Evolutionary conservation across 2,797 vertebrate genomes (phyloP), one percentile per base, ranked within the genome.

Genomic region (Neosilurus mollespiculum): DNA sequence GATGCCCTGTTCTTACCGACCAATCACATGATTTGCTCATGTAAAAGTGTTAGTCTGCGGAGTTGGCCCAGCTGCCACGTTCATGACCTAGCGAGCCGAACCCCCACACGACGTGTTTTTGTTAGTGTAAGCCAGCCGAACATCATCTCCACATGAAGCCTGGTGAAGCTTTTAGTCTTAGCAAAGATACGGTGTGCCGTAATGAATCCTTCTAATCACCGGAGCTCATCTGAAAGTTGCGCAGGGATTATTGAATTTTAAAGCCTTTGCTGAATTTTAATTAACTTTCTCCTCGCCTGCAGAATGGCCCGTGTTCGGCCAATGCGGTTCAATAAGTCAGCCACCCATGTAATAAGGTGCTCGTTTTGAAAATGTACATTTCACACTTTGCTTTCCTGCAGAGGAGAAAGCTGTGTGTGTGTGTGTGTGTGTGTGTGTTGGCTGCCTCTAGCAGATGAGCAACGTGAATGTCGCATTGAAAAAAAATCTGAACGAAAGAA

Each of bases 321-420:
- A 94, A 94, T 94, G 93, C 87, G 90, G 94, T 93, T 96, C 96
- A 95, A 96, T 96, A 96, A 95, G 91, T 92, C 81, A 93, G 93
- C 92, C 94, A 95, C 94, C 95, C 95, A 92, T 95, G 94, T 96
- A 96, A 96, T 96, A 94, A 96, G 92, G 95, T 95, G 93, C 92
- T 94, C 91, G 91, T 92, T 91, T 90, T 93, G 90, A 93, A 95
- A 95, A 95, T 90, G 92, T 93, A 94, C 90, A 91, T 88, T 91
- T 91, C 89, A 91, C 91, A 86, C 92, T 87, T 89, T 65, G 85
- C 83, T 87, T 84, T 87, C 65, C 85, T 85, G 85, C 83, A 81
- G 73, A 82, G 72, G 59, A 71, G 54, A 37, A 37, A 49, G 43
- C 26, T 22, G 53, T 15, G 53, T 26, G 49, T 26, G 69, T 71